Conservation (phyloP, 2,888 invertebrate species). For the Polydrusus tereticollis region DNA sequence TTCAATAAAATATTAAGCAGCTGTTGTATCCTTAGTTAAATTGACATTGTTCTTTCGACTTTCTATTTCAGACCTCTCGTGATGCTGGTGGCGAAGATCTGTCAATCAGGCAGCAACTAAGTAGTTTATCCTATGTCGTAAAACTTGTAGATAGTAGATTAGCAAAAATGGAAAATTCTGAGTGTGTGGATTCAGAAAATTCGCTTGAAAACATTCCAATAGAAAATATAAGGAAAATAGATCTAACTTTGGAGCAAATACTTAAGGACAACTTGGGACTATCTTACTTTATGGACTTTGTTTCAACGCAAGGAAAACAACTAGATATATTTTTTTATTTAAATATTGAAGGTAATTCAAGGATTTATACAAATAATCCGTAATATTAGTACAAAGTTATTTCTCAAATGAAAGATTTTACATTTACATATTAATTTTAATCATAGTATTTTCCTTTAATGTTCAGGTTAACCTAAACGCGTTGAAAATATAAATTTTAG, state of each 20-base stretch:
- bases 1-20: too few relatives aligned
- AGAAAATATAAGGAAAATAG: conserved; percentile 63
- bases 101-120: conserved; percentile 86
- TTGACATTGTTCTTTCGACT: not conserved
- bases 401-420: too few relatives aligned
- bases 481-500: conserved; percentile 58
- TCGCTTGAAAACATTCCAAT: conserved; percentile 58
- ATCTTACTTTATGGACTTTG: conserved; percentile 83
- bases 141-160: conserved; percentile 77
- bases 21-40: too few relatives aligned
- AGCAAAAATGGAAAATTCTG: conserved; percentile 62
- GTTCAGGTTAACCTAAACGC: conserved; percentile 3
- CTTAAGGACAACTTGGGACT: conserved; percentile 83
- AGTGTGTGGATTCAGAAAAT: conserved; percentile 47
- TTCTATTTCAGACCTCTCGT: conserved; percentile 74
- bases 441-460: too few relatives aligned
- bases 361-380: not conserved
- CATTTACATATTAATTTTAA: too few relatives aligned
- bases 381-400: too few relatives aligned
- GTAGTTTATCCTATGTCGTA: conserved; percentile 84
- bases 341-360: conserved; percentile 75
- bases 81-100: conserved; percentile 89
- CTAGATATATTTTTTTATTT: conserved; percentile 83
- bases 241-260: conserved; percentile 78
- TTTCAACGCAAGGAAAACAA: conserved; percentile 78